Percentiles rank a stretch among this genome's conserved stretches.
phyloP scores from a whole-genome alignment of 2,797 vertebrate species.

The Sebastes steindachneri region DNA sequence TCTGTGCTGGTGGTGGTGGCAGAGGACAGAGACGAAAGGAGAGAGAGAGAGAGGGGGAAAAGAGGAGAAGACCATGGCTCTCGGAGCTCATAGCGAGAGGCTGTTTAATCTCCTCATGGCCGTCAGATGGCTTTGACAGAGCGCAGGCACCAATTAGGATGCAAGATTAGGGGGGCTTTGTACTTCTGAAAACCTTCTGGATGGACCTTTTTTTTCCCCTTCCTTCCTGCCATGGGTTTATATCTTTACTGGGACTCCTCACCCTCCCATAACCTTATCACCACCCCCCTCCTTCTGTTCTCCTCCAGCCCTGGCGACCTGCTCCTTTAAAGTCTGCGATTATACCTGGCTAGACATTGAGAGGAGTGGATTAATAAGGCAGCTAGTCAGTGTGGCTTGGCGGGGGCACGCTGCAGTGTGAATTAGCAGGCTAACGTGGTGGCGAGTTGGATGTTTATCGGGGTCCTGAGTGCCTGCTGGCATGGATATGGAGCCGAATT shows the following conservation, averaged over 20 bases:
- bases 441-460: slow-evolving; percentile 23
- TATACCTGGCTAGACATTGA: slow-evolving; percentile 77
- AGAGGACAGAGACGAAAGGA: slow-evolving; percentile 36
- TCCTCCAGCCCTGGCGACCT: slow-evolving; percentile 11
- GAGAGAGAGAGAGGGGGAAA: background rate
- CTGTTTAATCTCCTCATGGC: slow-evolving; percentile 69
- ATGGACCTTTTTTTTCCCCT: slow-evolving; percentile 31
- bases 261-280: slow-evolving; percentile 42
- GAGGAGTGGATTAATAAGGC: slow-evolving; percentile 71
- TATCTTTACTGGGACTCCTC: slow-evolving; percentile 52
- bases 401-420: background rate
- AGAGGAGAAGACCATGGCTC: slow-evolving; percentile 37
- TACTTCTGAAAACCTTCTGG: slow-evolving; percentile 69
- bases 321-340: slow-evolving; percentile 54
- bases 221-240: slow-evolving; percentile 55
- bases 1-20: slow-evolving; percentile 46
- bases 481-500: slow-evolving; percentile 41
- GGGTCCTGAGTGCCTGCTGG: slow-evolving; percentile 13
- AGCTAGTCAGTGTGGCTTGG: slow-evolving; percentile 22
- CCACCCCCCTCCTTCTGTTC: background rate
- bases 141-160: slow-evolving; percentile 72
- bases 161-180: slow-evolving; percentile 75
- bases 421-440: background rate
- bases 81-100: slow-evolving; percentile 12
- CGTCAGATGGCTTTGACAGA: slow-evolving; percentile 79